Conservation (phyloP, 2,113 vertebrate species). For the Carettochelys insculpta region DNA sequence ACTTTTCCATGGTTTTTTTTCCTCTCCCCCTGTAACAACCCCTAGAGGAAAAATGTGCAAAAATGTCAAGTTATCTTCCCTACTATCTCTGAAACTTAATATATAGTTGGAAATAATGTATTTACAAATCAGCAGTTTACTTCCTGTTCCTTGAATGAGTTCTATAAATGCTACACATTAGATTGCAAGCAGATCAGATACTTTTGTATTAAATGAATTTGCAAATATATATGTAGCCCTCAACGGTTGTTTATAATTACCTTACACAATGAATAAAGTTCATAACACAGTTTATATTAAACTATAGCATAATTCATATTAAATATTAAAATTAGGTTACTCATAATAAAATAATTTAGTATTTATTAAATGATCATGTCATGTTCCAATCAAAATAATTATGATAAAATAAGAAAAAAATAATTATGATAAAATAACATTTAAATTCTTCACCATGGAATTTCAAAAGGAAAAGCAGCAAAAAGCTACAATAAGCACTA, state of each 20-base stretch:
- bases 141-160: neutral
- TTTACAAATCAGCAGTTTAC: neutral
- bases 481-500: neutral
- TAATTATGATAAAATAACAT: neutral
- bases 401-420: too few relatives aligned
- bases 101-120: neutral
- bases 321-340: too few relatives aligned
- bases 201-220: neutral
- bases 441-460: neutral
- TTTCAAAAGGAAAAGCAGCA: neutral
- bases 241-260: neutral
- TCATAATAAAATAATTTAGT: too few relatives aligned
- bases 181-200: too few relatives aligned
- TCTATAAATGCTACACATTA: neutral
- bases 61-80: neutral
- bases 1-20: neutral
- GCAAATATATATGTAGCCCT: neutral
- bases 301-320: neutral
- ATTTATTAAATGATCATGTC: neutral
- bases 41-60: too few relatives aligned
- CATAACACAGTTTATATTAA: neutral
- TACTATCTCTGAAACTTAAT: neutral
- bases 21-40: too few relatives aligned
- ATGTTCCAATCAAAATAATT: neutral
- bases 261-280: neutral